A percentile compares a stretch with the other conserved stretches of the same genome.
phyloP scores from a whole-genome alignment of 2,888 invertebrate genomes.

The Drosophila limbata region DNA sequence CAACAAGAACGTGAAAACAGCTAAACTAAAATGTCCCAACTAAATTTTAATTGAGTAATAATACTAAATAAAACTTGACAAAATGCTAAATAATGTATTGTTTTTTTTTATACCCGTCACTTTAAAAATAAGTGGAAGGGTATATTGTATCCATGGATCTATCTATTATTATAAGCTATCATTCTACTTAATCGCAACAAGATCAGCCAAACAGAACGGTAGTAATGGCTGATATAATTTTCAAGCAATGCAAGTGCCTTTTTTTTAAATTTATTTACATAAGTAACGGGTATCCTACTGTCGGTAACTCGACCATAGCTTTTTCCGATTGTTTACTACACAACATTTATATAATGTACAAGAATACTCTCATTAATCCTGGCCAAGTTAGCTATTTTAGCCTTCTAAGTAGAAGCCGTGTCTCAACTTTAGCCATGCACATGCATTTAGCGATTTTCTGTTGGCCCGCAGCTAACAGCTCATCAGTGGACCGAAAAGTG shows the following conservation, averaged over 20 bases:
- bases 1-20: slow-evolving; percentile 35
- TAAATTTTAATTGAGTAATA: slow-evolving; percentile 80
- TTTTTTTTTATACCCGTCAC: slow-evolving; percentile 4
- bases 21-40: slow-evolving; percentile 72
- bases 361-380: neutral
- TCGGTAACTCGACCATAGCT: too few species aligned
- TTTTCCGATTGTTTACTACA: too few species aligned
- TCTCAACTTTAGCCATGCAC: slow-evolving; percentile 7
- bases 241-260: too few species aligned
- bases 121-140: too few species aligned
- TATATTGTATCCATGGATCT: too few species aligned
- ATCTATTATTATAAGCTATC: neutral
- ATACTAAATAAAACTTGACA: slow-evolving; percentile 68
- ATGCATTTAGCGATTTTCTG: slow-evolving; percentile 64
- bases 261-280: too few species aligned
- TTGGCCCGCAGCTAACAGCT: slow-evolving; percentile 19
- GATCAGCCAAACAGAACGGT: too few species aligned
- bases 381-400: slow-evolving; percentile 17
- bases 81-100: slow-evolving; percentile 37
- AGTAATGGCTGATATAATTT: too few species aligned
- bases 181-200: too few species aligned
- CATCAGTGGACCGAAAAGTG: slow-evolving; percentile 31
- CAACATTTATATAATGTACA: neutral
- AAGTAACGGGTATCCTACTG: too few species aligned
- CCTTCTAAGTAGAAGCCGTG: neutral